phyloP scores from a whole-genome alignment of 2,113 vertebrate genomes.

The Gymnobelideus leadbeateri region DNA sequence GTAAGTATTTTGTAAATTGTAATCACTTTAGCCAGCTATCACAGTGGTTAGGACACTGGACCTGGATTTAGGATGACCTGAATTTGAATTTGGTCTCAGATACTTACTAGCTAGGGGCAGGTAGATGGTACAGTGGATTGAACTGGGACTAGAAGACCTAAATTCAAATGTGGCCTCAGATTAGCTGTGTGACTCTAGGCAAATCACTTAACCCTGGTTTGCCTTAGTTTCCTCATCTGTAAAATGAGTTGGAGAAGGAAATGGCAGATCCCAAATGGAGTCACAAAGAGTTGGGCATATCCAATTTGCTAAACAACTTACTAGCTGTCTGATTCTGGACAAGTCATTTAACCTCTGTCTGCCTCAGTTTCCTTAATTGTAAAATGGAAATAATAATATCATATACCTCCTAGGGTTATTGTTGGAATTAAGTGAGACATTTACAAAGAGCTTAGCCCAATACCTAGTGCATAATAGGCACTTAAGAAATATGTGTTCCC shows the following conservation, averaged over 20 bases:
- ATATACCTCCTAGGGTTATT: not conserved
- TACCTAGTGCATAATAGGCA: not conserved
- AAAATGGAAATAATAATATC: slow-evolving; percentile 15
- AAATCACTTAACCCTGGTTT: not conserved
- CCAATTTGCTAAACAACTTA: not conserved
- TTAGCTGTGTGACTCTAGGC: not conserved
- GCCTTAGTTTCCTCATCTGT: not conserved
- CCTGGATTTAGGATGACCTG: not conserved
- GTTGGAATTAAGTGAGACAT: not conserved
- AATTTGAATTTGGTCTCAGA: not conserved
- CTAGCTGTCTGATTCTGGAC: not conserved
- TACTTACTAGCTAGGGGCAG: not conserved
- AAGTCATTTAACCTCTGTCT: slow-evolving; percentile 26
- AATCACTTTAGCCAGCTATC: not conserved
- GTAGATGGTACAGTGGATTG: no score
- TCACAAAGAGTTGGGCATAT: not conserved
- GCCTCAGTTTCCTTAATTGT: slow-evolving; percentile 13
- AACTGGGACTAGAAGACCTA: no score
- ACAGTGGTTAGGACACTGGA: not conserved
- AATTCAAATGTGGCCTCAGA: not conserved
- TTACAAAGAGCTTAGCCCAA: not conserved
- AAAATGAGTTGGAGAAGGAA: not conserved
- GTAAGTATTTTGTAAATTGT: not conserved
- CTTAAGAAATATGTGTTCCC: not conserved
- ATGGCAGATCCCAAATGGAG: not conserved